Base-by-base conservation (phyloP, 2,888 invertebrate species). In the Agrotis exclamationis region DNA sequence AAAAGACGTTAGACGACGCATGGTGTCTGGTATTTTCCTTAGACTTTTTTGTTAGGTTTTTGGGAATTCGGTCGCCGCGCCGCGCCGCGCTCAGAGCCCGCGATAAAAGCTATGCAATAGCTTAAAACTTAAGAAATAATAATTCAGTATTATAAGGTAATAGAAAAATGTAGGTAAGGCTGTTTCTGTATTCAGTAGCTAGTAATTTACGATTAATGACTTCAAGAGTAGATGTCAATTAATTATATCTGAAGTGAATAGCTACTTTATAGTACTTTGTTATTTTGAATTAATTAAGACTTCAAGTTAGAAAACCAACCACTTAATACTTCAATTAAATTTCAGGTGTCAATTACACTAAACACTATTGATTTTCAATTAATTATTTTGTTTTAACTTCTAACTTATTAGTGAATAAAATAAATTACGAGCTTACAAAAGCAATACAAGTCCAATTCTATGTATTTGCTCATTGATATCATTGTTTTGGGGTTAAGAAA, bases 261-360 rank as follows among this genome's bases (percentile, higher is more conserved):
- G 22, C 16, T n/a, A 9, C 48, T 50, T 20, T 11, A 50, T 13
- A 20, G 20, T 3, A 11, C 11, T 33, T 56, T 33, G 28, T 33
- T 56, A 58, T 58, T 58, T 45, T 5, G 7, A 4, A 33, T 28
- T 22, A 50, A 33, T 47, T 16, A 14, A 39, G 7, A 47, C n/a
- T 56, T 13, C 2, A 11, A 28, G 22, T 33, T n/a, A 45, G n/a
- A n/a, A 14, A 44, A 67, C 63, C 39, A 64, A 28, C 13, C 11
- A n/a, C n/a, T 22, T n/a, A n/a, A 18, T 16, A 33, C 14, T 64
- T 67, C 14, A 64, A 53, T 54, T 22, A 47, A 47, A 9, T 53
- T 47, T 1, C 14, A 22, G 45, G 33, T 47, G n/a, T 54, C n/a
- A 33, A 68, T 45, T 18, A 65, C 65, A n/a, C 3, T 47, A n/a